Conservation (phyloP, 1,140 invertebrate genomes). For the Orius insidiosus region DNA sequence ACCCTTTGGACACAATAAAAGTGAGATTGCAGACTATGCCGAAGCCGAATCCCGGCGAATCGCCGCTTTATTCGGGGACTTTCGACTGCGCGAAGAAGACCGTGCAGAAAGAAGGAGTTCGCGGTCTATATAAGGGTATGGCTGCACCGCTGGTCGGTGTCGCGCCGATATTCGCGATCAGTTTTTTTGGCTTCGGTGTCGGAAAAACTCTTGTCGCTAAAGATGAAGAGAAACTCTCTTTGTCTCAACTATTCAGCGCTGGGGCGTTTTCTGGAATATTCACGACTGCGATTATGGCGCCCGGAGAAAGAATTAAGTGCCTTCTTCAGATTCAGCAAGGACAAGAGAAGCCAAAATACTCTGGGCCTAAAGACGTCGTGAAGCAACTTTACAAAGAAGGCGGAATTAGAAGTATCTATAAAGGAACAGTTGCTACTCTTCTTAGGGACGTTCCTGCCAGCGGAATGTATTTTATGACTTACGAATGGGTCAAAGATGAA, state of each 20-base stretch:
- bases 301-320: constrained; percentile 95
- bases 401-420: constrained; percentile 84
- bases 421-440: constrained; percentile 85
- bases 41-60: constrained; percentile 47
- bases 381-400: constrained; percentile 85
- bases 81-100: constrained; percentile 91
- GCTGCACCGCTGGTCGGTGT: constrained; percentile 52
- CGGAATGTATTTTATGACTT: constrained; percentile 93
- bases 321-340: constrained; percentile 52
- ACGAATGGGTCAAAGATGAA: constrained; percentile 70
- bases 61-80: constrained; percentile 69
- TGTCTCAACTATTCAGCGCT: constrained; percentile 68
- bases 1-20: constrained; percentile 86
- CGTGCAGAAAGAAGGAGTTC: constrained; percentile 67
- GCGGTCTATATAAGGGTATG: constrained; percentile 72
- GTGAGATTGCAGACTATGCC: constrained; percentile 90
- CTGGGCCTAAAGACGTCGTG: constrained; percentile 80
- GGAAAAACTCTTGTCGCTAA: constrained; percentile 61
- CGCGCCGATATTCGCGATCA: constrained; percentile 83
- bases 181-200: constrained; percentile 89
- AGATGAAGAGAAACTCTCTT: constrained; percentile 48
- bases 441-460: constrained; percentile 90
- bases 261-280: constrained; percentile 88
- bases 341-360: constrained; percentile 59
- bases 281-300: constrained; percentile 90